Percentiles rank a stretch among this genome's conserved stretches.
phyloP scores from a whole-genome alignment of 2,888 invertebrate genomes.

The Nemurella pictetii region DNA sequence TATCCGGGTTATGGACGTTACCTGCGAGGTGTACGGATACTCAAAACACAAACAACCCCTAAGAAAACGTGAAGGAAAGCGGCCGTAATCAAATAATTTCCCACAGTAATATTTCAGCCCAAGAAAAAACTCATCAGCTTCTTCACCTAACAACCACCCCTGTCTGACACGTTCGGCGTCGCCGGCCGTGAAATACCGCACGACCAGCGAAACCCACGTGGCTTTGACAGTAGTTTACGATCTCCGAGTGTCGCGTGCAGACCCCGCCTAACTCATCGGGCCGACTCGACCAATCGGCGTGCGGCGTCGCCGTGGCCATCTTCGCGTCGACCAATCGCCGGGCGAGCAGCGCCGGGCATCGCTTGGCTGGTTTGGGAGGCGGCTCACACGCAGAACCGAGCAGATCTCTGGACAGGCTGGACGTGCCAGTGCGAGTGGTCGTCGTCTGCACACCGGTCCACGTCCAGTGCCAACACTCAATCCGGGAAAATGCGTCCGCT shows the following conservation, averaged over 20 bases:
- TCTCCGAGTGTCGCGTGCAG: background rate
- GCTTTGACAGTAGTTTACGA: constrained; percentile 26
- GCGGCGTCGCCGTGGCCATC: constrained; percentile 30
- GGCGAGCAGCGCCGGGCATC: background rate
- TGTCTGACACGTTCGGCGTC: background rate
- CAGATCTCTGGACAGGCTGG: background rate
- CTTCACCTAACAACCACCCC: background rate
- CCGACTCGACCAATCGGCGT: background rate
- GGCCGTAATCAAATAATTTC: background rate
- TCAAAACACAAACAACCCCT: background rate
- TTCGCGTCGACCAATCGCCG: background rate
- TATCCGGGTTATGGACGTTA: too few relatives aligned
- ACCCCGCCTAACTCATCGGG: constrained; percentile 8
- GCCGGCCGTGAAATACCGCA: background rate
- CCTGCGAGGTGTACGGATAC: background rate
- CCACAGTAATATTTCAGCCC: background rate
- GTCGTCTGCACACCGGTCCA: background rate
- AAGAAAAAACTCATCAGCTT: background rate
- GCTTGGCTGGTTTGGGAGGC: background rate
- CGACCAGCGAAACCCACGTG: constrained; percentile 8
- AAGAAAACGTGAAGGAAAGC: background rate
- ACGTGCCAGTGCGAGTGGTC: background rate
- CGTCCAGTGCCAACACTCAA: background rate
- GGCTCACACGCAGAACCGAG: constrained; percentile 28
- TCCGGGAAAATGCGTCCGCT: background rate